Evolutionary conservation across 2,888 invertebrate species (phyloP).

Genomic region (Trichogramma evanescens): DNA sequence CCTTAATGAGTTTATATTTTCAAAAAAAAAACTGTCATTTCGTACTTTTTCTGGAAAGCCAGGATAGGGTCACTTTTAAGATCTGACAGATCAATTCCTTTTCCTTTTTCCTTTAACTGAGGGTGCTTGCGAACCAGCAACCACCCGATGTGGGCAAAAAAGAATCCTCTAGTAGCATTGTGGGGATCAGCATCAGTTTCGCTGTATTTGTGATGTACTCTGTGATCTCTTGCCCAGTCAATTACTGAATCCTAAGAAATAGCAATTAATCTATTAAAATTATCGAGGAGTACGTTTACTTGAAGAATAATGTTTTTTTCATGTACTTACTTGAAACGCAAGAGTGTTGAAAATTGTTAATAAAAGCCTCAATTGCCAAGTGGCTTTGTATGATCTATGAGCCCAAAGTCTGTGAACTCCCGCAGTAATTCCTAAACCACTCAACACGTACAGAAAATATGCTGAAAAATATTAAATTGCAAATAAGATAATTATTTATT

Average conservation of each 20-base stretch:
- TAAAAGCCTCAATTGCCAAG: conserved; percentile 75
- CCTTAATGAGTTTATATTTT: not conserved
- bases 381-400: conserved; percentile 93
- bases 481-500: not conserved
- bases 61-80: conserved; percentile 77
- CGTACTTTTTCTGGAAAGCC: conserved; percentile 75
- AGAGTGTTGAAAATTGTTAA: conserved; percentile 78
- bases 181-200: conserved; percentile 93
- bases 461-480: conserved; percentile 51
- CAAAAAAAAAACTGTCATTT: not conserved
- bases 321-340: conserved; percentile 71
- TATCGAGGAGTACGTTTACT: not conserved
- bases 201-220: conserved; percentile 86
- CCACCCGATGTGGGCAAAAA: conserved; percentile 95
- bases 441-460: conserved; percentile 63
- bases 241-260: conserved; percentile 60
- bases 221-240: conserved; percentile 69
- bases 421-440: conserved; percentile 90
- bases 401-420: conserved; percentile 96
- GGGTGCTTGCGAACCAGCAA: conserved; percentile 80
- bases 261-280: not conserved
- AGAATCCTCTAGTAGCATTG: conserved; percentile 86
- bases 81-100: conserved; percentile 77
- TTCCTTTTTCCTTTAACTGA: conserved; percentile 76
- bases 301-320: not conserved